Percentiles rank a stretch among this genome's conserved stretches.
These are phyloP conservation scores for Spinus olivaceus DNA, from an alignment of 2,797 vertebrate genomes.

Conservation along the genomic window DNA sequence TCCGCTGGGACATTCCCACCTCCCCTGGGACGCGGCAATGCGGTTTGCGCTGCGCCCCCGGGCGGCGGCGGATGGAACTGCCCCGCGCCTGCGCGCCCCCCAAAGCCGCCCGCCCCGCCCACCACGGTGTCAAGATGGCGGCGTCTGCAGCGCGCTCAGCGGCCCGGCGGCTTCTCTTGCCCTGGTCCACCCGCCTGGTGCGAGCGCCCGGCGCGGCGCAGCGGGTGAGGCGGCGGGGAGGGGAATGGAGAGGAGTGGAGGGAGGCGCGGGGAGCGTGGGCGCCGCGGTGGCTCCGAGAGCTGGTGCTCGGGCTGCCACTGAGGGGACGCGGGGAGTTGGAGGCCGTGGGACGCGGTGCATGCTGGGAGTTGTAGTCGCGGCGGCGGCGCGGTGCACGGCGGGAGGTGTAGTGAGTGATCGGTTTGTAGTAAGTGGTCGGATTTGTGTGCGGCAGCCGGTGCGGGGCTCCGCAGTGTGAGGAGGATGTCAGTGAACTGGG, in stretches of 20 bases:
- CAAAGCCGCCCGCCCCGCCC: neutral
- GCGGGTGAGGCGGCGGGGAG: neutral
- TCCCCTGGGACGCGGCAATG: rapidly evolving
- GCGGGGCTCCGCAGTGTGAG: neutral
- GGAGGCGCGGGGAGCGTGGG: neutral
- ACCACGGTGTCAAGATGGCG: conserved; percentile 18
- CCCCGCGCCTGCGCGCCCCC: neutral
- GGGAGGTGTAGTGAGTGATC: neutral
- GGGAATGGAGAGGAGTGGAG: neutral
- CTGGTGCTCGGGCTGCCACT: neutral
- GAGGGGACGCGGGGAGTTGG: neutral
- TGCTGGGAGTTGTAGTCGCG: neutral
- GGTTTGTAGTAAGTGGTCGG: rapidly evolving
- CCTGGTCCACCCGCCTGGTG: neutral
- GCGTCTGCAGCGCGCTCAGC: neutral
- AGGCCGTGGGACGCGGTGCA: neutral
- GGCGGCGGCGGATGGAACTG: rapidly evolving
- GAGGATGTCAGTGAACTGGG: neutral
- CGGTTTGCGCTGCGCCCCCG: neutral
- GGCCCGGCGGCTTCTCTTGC: neutral
- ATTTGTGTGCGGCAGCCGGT: too few species aligned
- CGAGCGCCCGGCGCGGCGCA: neutral
- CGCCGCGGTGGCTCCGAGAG: too few species aligned
- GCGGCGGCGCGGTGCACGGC: neutral
- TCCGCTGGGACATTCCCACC: rapidly evolving